These are phyloP conservation scores for Sciurus carolinensis DNA, from an alignment of 2,797 vertebrate species.

Conservation along the genomic window DNA sequence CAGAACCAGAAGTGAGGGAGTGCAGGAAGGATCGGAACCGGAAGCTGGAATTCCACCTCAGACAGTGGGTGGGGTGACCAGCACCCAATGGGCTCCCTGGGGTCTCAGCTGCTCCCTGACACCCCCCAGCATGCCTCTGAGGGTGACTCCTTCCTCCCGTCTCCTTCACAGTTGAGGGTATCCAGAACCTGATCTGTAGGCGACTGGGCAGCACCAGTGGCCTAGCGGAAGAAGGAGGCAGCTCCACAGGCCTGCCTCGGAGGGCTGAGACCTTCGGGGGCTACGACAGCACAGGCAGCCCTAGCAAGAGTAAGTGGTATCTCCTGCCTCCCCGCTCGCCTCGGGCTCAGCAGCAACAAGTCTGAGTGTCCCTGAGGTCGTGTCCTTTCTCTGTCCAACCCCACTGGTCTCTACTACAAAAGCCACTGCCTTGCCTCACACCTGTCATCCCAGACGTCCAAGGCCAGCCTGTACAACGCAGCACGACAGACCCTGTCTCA, in stretches of 20 bases:
- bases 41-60: fast-evolving
- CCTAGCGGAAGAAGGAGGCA: constrained; percentile 87
- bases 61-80: fast-evolving
- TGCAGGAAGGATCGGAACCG: background rate
- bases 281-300: constrained; percentile 91
- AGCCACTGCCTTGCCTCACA: fast-evolving
- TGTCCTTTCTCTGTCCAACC: too few relatives aligned
- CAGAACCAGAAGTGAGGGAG: background rate
- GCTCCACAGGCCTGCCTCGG: constrained; percentile 87
- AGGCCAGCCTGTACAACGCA: background rate
- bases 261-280: constrained; percentile 96
- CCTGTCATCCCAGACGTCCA: background rate
- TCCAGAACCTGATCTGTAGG: constrained; percentile 93
- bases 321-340: fast-evolving
- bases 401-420: background rate
- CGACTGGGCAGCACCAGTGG: constrained; percentile 84
- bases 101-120: background rate
- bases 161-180: constrained; percentile 92
- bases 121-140: background rate
- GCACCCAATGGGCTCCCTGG: background rate
- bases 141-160: background rate
- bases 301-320: constrained; percentile 92
- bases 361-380: background rate
- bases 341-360: fast-evolving
- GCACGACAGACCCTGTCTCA: background rate